Base-by-base conservation (phyloP, 2,888 invertebrate species). In the Dichetophora obliterata region DNA sequence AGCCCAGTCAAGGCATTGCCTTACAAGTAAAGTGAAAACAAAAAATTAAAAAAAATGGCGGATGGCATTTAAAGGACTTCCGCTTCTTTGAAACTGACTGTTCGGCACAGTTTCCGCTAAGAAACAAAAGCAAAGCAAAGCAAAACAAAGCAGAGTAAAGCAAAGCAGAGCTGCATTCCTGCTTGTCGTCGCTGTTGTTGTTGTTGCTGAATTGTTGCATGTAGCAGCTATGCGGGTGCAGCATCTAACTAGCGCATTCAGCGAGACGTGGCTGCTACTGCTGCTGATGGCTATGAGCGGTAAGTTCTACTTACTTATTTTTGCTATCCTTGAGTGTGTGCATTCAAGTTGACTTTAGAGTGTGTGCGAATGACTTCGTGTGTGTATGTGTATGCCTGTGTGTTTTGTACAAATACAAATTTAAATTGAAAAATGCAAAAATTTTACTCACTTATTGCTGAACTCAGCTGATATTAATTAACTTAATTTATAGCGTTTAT, bases 211-310 rank as follows among this genome's bases (percentile, higher is more conserved):
- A 16, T 19, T 65, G 37, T 34, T 65, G 63, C 50, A 50, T 68
- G 77, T 72, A 76, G 79, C 76, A 77, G 80, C 68, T 65, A 81
- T 81, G 81, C 80, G 77, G 78, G 52, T 75, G 78, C 66, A 74
- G 73, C 77, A 77, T 61, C 72, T 75, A 75, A 78, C 77, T 75
- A 75, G 78, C 75, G 76, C 76, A 61, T 82, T 82, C 78, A 81
- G 83, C 81, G 82, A 84, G 79, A 82, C 83, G 48, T 83, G 85
- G 85, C 80, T 82, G 81, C 80, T 86, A 78, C 80, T 86, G 78
- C 81, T 84, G 66, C 82, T 85, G 82, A 82, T 85, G 82, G 81
- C 84, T 75, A 84, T 86, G 82, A 85, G 85, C 84, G 86, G 86
- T 86, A 85, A 86, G 86, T 85, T 77, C 75, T 59, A 34, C 24